Evolutionary conservation across 1,140 invertebrate species (phyloP).

Genomic region (Drosophila novamexicana): DNA sequence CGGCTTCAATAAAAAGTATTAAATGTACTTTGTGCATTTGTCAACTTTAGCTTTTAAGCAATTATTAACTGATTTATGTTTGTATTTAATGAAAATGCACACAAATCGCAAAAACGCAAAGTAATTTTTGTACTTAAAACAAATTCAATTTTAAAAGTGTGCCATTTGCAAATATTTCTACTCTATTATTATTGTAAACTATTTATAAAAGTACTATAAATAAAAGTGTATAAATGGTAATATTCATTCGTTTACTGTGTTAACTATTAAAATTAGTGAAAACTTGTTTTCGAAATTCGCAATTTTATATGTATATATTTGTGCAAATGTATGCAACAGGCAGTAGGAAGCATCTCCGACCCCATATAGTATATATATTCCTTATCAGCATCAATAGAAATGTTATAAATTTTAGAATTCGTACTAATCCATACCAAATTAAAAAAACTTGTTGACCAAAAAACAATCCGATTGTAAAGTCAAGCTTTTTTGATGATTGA

Average conservation of each 20-base stretch:
- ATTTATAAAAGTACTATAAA: conserved; percentile 35
- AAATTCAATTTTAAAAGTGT: conserved; percentile 46
- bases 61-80: conserved; percentile 37
- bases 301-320: too few species aligned
- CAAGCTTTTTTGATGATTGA: too few species aligned
- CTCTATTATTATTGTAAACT: conserved; percentile 20
- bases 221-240: conserved; percentile 16
- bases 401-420: too few species aligned
- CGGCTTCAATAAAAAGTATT: conserved; percentile 63
- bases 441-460: too few species aligned
- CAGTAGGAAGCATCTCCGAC: too few species aligned
- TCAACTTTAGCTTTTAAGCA: conserved; percentile 48
- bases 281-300: too few species aligned
- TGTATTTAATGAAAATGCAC: conserved; percentile 54
- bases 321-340: too few species aligned
- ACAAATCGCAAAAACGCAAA: conserved; percentile 16
- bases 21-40: conserved; percentile 78
- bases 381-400: too few species aligned
- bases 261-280: too few species aligned
- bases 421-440: too few species aligned
- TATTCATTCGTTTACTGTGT: background rate
- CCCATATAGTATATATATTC: too few species aligned
- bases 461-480: too few species aligned
- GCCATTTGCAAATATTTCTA: conserved; percentile 59
- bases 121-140: conserved; percentile 38